These are phyloP conservation scores for Phengaris arion DNA, from an alignment of 2,888 invertebrate genomes.

Conservation along the genomic window DNA sequence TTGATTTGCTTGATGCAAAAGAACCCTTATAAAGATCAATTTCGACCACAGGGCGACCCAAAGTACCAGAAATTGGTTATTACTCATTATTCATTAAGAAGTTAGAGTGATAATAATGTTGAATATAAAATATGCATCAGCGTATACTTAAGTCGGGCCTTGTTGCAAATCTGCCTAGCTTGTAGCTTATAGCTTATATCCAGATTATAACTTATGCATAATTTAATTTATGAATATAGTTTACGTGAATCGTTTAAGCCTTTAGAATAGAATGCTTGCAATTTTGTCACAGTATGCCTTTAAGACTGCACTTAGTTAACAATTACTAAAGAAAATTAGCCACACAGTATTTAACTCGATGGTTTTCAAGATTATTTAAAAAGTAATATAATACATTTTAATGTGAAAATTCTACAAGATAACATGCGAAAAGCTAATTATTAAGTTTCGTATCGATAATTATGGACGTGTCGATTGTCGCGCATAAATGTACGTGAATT, in stretches of 20 bases:
- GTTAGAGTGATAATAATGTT: neutral
- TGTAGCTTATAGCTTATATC: slow-evolving; percentile 13
- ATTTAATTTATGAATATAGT: slow-evolving; percentile 20
- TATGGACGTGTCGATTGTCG: neutral
- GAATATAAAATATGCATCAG: slow-evolving; percentile 6
- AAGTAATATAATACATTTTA: too few relatives aligned
- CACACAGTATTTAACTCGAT: neutral
- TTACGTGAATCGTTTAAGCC: slow-evolving; percentile 8
- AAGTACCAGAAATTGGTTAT: too few relatives aligned
- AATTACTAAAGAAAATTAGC: neutral
- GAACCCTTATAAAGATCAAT: too few relatives aligned
- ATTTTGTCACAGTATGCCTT: neutral
- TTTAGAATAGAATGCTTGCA: neutral
- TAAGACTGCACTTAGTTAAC: neutral
- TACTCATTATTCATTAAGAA: too few relatives aligned
- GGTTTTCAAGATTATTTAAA: neutral
- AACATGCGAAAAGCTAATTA: neutral
- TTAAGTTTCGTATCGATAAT: neutral
- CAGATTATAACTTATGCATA: slow-evolving; percentile 21
- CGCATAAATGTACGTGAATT: neutral
- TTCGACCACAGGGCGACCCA: too few relatives aligned
- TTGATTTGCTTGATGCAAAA: too few relatives aligned
- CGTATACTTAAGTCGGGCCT: slow-evolving; percentile 12
- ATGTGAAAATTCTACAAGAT: too few relatives aligned
- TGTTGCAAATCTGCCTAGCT: slow-evolving; percentile 17